phyloP scores from a whole-genome alignment of 2,888 invertebrate genomes.

The Mesorhabditis spiculigera region DNA sequence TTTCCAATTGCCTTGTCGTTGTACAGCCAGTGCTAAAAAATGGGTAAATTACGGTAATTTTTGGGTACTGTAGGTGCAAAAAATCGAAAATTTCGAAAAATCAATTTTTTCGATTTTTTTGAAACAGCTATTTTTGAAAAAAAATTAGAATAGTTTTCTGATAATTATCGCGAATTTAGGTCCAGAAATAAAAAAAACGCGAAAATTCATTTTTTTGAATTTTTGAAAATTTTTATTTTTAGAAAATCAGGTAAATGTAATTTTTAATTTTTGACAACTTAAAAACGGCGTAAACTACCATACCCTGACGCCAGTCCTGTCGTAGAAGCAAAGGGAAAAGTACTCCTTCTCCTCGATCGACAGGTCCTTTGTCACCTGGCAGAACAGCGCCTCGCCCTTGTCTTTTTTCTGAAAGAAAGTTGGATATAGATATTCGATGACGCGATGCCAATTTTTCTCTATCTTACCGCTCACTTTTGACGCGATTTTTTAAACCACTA shows the following conservation, averaged over 20 bases:
- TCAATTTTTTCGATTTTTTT: too few species aligned
- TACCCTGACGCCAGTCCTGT: constrained; percentile 33
- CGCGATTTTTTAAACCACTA: too few species aligned
- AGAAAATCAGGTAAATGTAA: background rate
- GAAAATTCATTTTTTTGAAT: too few species aligned
- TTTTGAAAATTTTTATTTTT: too few species aligned
- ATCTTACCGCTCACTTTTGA: too few species aligned
- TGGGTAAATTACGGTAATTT: background rate
- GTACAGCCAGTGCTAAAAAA: constrained; percentile 51
- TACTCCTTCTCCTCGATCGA: constrained; percentile 52
- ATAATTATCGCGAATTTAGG: too few species aligned
- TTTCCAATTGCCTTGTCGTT: constrained; percentile 51
- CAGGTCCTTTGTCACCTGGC: constrained; percentile 35
- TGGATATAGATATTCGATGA: too few species aligned
- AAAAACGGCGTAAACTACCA: constrained; percentile 3
- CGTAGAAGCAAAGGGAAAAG: constrained; percentile 53
- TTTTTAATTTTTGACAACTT: background rate
- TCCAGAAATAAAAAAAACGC: too few species aligned
- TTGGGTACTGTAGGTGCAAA: background rate
- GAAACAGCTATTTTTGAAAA: too few species aligned
- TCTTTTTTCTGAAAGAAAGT: constrained; percentile 46
- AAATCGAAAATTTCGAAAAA: too few species aligned
- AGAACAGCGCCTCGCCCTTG: constrained; percentile 46
- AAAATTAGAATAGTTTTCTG: too few species aligned
- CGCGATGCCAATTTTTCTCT: too few species aligned